These are phyloP conservation scores for Lithosia quadra DNA, from an alignment of 2,888 invertebrate species.

Conservation along the genomic window DNA sequence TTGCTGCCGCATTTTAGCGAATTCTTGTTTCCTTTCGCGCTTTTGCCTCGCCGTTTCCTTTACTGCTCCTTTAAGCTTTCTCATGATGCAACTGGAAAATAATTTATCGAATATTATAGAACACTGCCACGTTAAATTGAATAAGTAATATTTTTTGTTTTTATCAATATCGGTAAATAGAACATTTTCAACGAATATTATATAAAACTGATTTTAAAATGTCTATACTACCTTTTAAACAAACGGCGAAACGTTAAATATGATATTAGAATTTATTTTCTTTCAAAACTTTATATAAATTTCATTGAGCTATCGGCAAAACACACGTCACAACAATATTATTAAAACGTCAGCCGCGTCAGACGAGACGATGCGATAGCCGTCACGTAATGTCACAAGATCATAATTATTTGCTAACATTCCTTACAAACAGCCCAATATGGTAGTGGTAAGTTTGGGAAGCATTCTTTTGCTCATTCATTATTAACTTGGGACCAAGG, in stretches of 20 bases:
- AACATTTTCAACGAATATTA: background rate
- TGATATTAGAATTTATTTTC: slow-evolving; percentile 32
- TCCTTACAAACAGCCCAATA: too few relatives aligned
- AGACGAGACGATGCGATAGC: background rate
- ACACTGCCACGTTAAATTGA: slow-evolving; percentile 54
- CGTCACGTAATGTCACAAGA: background rate
- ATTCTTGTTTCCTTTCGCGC: slow-evolving; percentile 94
- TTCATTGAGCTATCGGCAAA: slow-evolving; percentile 14
- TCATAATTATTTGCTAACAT: background rate
- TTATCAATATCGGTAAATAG: slow-evolving; percentile 1
- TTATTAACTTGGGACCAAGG: too few relatives aligned
- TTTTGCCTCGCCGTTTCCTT: slow-evolving; percentile 95
- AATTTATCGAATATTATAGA: slow-evolving; percentile 30
- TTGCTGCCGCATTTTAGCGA: slow-evolving; percentile 92
- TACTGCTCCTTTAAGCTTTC: slow-evolving; percentile 92
- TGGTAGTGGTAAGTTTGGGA: too few relatives aligned
- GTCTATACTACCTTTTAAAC: slow-evolving; percentile 34
- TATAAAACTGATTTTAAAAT: slow-evolving; percentile 5
- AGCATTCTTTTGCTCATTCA: too few relatives aligned
- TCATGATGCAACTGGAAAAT: slow-evolving; percentile 86
- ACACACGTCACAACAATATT: slow-evolving; percentile 41
- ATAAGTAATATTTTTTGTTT: slow-evolving; percentile 19
- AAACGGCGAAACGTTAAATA: slow-evolving; percentile 14
- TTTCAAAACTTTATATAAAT: slow-evolving; percentile 20
- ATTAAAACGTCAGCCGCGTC: slow-evolving; percentile 9